phyloP scores from a whole-genome alignment of 1,140 invertebrate species.

The Adelges cooleyi region DNA sequence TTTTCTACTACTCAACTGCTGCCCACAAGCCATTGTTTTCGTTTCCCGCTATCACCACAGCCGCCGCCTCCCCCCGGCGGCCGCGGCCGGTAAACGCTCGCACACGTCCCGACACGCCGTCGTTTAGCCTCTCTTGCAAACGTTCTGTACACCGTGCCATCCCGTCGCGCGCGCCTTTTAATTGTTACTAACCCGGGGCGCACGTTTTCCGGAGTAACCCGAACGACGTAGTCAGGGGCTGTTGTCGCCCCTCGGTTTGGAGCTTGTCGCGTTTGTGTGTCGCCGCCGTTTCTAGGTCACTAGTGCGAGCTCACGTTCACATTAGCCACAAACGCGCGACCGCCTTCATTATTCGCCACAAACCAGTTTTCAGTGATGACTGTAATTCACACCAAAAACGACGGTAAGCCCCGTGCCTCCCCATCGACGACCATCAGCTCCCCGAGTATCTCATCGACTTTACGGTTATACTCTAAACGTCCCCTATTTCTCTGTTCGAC shows the following conservation, averaged over 20 bases:
- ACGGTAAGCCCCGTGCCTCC: no score
- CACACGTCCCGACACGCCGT: background rate
- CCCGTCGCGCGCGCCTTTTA: no score
- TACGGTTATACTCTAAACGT: no score
- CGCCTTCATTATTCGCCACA: no score
- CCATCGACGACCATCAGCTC: no score
- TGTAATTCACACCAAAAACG: background rate
- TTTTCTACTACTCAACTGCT: background rate
- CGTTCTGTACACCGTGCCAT: no score
- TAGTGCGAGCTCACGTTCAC: background rate
- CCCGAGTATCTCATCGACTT: no score
- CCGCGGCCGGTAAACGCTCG: background rate
- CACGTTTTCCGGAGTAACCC: no score
- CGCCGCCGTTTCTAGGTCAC: slow-evolving; percentile 1
- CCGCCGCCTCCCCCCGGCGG: background rate
- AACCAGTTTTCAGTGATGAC: no score
- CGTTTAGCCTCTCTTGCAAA: background rate
- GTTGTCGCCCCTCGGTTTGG: background rate
- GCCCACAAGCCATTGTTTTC: no score
- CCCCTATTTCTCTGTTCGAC: no score
- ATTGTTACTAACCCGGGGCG: no score
- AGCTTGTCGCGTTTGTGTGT: background rate
- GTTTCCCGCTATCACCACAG: background rate
- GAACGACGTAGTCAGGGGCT: background rate
- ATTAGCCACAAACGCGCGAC: background rate